Evolutionary conservation across 2,888 invertebrate species (phyloP), one percentile per base, ranked within the genome.

Genomic region (Tenthredo mesomela): DNA sequence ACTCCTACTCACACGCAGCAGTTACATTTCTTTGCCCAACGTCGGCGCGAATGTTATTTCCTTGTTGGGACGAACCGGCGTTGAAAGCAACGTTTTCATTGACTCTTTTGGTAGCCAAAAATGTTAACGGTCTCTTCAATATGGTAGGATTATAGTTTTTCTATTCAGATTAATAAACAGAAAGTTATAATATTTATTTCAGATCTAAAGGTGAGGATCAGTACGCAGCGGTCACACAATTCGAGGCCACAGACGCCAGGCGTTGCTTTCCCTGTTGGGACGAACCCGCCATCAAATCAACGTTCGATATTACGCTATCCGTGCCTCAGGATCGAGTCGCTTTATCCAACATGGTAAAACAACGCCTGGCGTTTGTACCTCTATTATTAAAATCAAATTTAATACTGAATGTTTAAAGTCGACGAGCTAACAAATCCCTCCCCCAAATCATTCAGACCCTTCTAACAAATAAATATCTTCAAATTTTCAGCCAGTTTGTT

Each of bases 221-320:
- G 84, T 97, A 96, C 92, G 97, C 97, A 47, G 98, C 97, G 54
- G 98, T 98, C 86, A 98, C 98, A 83, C 98, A 98, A 94, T 99
- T 98, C 92, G 97, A 98, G 93, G 95, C 98, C 0, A 97, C 97
- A 2, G 97, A 97, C 94, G 99, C 99, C 7, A 95, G 99, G 84
- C 95, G 97, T 88, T 98, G 98, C 91, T 99, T 99, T 91, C 99
- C 99, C 3, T 99, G 99, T 93, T 99, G 98, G 98, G 99, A 99
- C 93, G 99, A 99, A 93, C 99, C 99, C 10, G 97, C 98, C 15
- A 96, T 97, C 86, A 99, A 99, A 94, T 97, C 99, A 1, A 98
- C 97, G 1, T 99, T 99, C 94, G 97, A 98, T 92, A 97, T 99
- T 87, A 96, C 96, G 0, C 94, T 99, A 21, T 95, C 96, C 86